Percentiles rank a stretch among this genome's conserved stretches.
phyloP scores from a whole-genome alignment of 1,140 invertebrate genomes.

The Trachymyrmex septentrionalis region DNA sequence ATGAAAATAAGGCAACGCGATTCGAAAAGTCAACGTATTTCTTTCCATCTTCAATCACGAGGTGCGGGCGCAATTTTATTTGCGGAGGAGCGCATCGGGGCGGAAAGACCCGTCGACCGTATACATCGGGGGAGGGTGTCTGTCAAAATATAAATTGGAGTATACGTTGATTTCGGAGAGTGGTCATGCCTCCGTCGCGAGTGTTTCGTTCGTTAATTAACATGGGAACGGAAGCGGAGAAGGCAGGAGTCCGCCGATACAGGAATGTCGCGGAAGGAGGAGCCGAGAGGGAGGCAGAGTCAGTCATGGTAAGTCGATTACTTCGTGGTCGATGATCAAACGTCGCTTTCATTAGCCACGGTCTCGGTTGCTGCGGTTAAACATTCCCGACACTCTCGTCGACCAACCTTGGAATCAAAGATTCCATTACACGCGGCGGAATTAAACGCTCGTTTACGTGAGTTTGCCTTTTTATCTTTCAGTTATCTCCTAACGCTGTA shows the following conservation, averaged over 20 bases:
- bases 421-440: conserved; percentile 47
- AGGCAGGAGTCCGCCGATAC: conserved; percentile 23
- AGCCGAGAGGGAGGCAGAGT: conserved; percentile 34
- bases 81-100: not conserved
- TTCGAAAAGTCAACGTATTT: not conserved
- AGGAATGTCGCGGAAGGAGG: conserved; percentile 27
- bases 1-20: not conserved
- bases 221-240: conserved; percentile 35
- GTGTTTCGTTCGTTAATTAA: conserved; percentile 60
- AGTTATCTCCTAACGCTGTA: not conserved
- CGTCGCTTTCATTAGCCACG: conserved; percentile 72
- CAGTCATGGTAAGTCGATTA: conserved; percentile 76
- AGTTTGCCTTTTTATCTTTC: conserved; percentile 37
- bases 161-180: conserved; percentile 45
- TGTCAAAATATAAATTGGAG: conserved; percentile 39
- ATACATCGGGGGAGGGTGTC: not conserved
- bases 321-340: conserved; percentile 77
- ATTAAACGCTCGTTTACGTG: conserved; percentile 16
- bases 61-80: conserved; percentile 32
- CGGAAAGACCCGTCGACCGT: conserved; percentile 30
- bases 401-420: conserved; percentile 51
- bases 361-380: conserved; percentile 60
- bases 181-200: conserved; percentile 53
- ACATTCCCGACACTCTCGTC: conserved; percentile 54
- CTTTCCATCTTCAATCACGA: conserved; percentile 24